Base-by-base conservation (phyloP, 2,113 vertebrate species). In the Isichthys henryi region DNA sequence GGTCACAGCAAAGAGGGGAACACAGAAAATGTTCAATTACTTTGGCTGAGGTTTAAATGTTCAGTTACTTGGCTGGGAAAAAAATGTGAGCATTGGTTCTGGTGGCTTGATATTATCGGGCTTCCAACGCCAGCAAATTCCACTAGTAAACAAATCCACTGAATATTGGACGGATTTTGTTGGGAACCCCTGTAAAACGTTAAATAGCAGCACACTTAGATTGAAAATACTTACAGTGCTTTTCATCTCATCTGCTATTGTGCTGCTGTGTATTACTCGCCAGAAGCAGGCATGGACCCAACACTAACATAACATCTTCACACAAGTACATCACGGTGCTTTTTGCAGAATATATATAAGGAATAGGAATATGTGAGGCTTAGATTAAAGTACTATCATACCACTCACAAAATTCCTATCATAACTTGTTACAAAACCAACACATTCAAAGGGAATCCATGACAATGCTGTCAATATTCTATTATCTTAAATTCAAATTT, bases 61-160 rank as follows among this genome's bases (percentile, higher is more conserved):
- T 85, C 27, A 50, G 62, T 39, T 43, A 50, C 66, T 77, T 82
- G 8, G 45, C 49, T 27, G 49, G 70, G 23, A 43, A 56, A 88
- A 83, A 56, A 89, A 56, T 53, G 23, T 77, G 17, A 80, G 62
- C 77, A 88, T 46, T 88, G 90, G 82, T 89, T 92, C 74, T 27
- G 84, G 89, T 86, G 91, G 88, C 84, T 91, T 95, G 86, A 93
- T 93, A 94, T 94, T 94, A 93, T 88, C 74, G 89, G 91, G 90
- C 93, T 92, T 93, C 90, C 92, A 92, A 70, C 27, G 19, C 88
- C 49, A 66, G 70, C 53, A 46, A 89, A 66, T 88, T 87, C 88
- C 90, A 88, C 45, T 89, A 23, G 88, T 53, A 3, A 74, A 56
- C 58, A 77, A 46, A 49, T 53, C 62, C 48, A 87, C 49, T 87